Conservation (phyloP, 2,113 vertebrate genomes). For the Phoxinus phoxinus region DNA sequence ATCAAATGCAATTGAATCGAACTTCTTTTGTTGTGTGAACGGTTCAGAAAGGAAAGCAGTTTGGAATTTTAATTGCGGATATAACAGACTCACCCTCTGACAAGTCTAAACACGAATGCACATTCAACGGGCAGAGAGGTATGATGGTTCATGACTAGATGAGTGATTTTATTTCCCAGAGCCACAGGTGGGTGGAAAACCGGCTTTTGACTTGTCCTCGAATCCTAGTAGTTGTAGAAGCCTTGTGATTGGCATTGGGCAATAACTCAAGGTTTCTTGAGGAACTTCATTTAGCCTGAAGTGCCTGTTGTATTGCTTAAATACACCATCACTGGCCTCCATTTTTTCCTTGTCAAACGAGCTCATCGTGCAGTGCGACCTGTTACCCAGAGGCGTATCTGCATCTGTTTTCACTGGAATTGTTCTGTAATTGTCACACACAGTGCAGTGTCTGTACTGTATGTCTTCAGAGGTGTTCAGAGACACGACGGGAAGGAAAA, state of each 20-base stretch:
- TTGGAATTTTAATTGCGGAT: constrained; percentile 16
- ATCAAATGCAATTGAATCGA: not conserved
- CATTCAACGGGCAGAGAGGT: constrained; percentile 4
- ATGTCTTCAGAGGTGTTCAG: not conserved
- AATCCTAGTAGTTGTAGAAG: not conserved
- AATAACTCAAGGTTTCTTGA: not conserved
- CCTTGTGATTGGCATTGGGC: not conserved
- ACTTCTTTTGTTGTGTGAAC: constrained; percentile 7
- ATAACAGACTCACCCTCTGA: constrained; percentile 38
- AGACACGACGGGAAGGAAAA: not conserved
- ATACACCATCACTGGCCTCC: not conserved
- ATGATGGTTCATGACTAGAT: constrained; percentile 32
- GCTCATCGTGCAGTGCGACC: not conserved
- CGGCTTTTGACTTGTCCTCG: constrained; percentile 5
- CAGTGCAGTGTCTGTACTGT: not conserved
- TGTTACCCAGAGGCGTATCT: not conserved
- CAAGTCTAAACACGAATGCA: constrained; percentile 24
- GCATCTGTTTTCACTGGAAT: not conserved
- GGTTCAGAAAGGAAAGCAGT: not conserved
- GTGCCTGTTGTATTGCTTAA: not conserved
- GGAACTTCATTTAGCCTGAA: not conserved
- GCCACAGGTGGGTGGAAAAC: constrained; percentile 9
- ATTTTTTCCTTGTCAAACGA: not conserved
- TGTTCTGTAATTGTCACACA: not conserved
- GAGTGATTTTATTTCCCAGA: constrained; percentile 13